Conservation (phyloP, 1,140 invertebrate species). For the Calliopsis andreniformis region DNA sequence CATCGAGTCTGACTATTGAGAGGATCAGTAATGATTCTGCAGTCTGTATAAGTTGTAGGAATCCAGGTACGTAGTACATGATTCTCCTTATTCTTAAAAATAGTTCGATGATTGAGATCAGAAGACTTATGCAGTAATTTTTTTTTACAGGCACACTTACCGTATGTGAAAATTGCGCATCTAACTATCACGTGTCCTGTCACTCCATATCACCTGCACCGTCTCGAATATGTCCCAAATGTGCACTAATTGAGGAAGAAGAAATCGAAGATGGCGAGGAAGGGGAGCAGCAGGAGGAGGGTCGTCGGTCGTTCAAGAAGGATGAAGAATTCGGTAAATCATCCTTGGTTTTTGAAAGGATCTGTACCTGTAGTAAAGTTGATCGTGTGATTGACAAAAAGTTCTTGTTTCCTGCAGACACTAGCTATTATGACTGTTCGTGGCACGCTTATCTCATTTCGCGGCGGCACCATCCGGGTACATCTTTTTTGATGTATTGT, state of each 20-base stretch:
- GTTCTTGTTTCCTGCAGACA: conserved; percentile 69
- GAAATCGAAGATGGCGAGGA: conserved; percentile 54
- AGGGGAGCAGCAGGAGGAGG: conserved; percentile 41
- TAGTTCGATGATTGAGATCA: too few species aligned
- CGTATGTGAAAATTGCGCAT: conserved; percentile 80
- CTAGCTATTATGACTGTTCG: conserved; percentile 53
- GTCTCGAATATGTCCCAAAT: conserved; percentile 73
- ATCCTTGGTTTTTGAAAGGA: conserved; percentile 51
- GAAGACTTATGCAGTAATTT: neutral
- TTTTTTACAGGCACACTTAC: conserved; percentile 74
- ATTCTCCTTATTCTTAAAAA: neutral
- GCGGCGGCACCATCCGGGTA: conserved; percentile 52
- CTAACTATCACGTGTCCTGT: conserved; percentile 82
- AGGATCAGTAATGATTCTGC: conserved; percentile 76
- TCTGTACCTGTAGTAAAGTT: conserved; percentile 46
- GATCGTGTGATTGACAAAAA: conserved; percentile 74
- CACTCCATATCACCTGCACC: conserved; percentile 74
- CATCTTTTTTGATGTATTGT: conserved; percentile 39
- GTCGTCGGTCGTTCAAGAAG: conserved; percentile 59
- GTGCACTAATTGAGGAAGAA: conserved; percentile 57
- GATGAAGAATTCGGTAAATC: conserved; percentile 73
- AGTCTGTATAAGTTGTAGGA: conserved; percentile 79
- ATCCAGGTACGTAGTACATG: conserved; percentile 72
- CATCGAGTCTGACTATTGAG: conserved; percentile 74
- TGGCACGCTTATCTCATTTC: conserved; percentile 57